phyloP scores from a whole-genome alignment of 2,888 invertebrate genomes.

The Eledona agricola region DNA sequence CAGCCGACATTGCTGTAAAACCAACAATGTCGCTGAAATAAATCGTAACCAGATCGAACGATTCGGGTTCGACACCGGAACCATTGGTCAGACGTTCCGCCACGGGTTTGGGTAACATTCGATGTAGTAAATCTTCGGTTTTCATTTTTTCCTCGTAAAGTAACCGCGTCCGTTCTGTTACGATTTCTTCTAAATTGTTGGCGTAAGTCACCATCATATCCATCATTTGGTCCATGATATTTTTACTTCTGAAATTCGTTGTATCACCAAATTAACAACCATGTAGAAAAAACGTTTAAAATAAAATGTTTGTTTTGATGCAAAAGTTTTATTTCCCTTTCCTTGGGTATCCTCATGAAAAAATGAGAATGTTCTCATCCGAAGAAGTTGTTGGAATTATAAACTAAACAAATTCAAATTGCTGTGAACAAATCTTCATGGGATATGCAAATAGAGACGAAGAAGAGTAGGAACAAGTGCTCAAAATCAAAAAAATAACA shows the following conservation, averaged over 20 bases:
- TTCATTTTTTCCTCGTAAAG: conserved; percentile 92
- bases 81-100: conserved; percentile 88
- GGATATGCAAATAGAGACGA: no score
- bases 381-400: no score
- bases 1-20: conserved; percentile 94
- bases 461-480: no score
- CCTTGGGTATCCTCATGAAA: no score
- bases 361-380: no score
- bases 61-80: conserved; percentile 91
- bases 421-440: no score
- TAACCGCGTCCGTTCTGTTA: conserved; percentile 88
- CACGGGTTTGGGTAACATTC: conserved; percentile 94
- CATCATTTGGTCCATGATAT: conserved; percentile 98
- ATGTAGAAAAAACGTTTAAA: no score
- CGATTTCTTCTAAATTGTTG: conserved; percentile 93
- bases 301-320: no score
- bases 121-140: conserved; percentile 89
- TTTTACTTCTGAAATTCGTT: conserved; percentile 75
- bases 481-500: no score
- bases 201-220: conserved; percentile 98
- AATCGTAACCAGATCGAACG: conserved; percentile 92
- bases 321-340: no score
- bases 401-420: no score
- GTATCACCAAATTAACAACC: no score
- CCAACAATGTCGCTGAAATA: conserved; percentile 98